Base-by-base conservation (phyloP, 1,140 invertebrate species). In the Drosophila varians region DNA sequence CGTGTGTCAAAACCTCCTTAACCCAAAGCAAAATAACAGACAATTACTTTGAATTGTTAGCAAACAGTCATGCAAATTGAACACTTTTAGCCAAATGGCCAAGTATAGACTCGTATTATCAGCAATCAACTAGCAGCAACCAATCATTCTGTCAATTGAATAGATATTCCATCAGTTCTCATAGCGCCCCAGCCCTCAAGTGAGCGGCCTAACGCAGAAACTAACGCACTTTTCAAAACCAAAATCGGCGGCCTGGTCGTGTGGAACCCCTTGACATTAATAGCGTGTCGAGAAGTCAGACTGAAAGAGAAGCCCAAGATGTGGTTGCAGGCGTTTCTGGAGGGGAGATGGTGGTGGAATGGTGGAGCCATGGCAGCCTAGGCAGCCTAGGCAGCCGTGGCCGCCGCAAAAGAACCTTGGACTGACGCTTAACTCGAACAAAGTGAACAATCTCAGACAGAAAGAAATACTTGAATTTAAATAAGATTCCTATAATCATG, bases 241-340 rank as follows among this genome's bases (percentile, higher is more conserved):
- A 19, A 52, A 71, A 62, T 31, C 53, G 46, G 23, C 51, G 48
- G 54, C 53, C 51, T 58, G 60, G 74, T 83, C 74, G 78, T 86
- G 82, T 86, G 73, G 82, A 86, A 82, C 82, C 82, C 82, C 82
- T 87, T 87, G 82, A 87, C 82, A 87, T 87, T 87, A 87, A 87
- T 87, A 87, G 58, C 69, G 62, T 73, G 57, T 64, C 58, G 80
- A 62, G 43, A 68, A 75, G 77, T 72, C 76, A 56, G 34, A 54
- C 46, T 40, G 36, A 18, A 54, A 53, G 54, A 57, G 69, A 31
- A 40, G 61, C 38, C 55, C 46, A 74, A 26, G 34, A 62, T 53
- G 46, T 54, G 43, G 53, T 25, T 55, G 47, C 74, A 54, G 47
- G 61, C 43, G 60, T 11, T 36, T 3, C 36, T 38, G 8, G 34